phyloP scores from a whole-genome alignment of 1,140 invertebrate species.

The Procambarus virginalis region DNA sequence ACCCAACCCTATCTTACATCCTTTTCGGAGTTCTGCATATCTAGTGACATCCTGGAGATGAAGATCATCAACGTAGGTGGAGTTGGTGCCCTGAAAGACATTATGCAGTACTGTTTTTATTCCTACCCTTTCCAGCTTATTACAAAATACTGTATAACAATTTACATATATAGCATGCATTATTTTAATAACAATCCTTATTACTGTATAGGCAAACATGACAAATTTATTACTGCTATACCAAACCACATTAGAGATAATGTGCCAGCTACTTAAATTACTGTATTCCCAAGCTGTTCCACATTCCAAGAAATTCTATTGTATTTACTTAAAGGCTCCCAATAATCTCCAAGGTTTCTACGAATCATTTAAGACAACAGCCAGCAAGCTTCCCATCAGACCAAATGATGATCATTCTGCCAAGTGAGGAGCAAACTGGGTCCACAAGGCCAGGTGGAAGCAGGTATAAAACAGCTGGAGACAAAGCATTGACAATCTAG shows the following conservation, averaged over 20 bases:
- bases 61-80: constrained; percentile 4
- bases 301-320: too few relatives aligned
- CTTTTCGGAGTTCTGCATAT: neutral
- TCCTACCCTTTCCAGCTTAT: neutral
- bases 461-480: too few relatives aligned
- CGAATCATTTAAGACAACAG: too few relatives aligned
- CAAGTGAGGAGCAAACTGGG: too few relatives aligned
- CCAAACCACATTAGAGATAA: neutral
- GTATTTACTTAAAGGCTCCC: too few relatives aligned
- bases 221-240: neutral
- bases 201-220: neutral
- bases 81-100: constrained; percentile 19
- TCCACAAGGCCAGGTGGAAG: too few relatives aligned
- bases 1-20: constrained; percentile 24
- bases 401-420: too few relatives aligned
- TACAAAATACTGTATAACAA: neutral
- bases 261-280: neutral
- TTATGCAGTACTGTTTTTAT: neutral
- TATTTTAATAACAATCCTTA: neutral
- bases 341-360: too few relatives aligned
- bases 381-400: too few relatives aligned
- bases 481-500: too few relatives aligned
- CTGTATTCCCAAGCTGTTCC: neutral
- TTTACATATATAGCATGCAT: neutral
- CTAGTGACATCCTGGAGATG: neutral